Evolutionary conservation across 2,888 invertebrate genomes (phyloP).

Genomic region (Leucania comma): DNA sequence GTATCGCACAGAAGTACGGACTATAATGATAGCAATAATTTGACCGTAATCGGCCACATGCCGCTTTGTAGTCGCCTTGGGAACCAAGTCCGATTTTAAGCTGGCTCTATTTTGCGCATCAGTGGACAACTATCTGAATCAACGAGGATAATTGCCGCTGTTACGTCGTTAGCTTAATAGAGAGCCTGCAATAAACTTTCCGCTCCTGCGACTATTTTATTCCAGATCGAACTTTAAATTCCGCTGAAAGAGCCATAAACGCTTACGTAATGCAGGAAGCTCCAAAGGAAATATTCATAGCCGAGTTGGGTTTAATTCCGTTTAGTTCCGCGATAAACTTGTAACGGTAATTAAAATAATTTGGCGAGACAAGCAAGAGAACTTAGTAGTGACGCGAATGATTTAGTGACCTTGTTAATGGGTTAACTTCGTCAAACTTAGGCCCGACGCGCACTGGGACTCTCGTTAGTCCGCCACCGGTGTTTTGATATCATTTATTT

Average conservation of each 20-base stretch:
- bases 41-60: conserved; percentile 87
- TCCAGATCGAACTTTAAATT: conserved; percentile 55
- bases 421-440: conserved; percentile 85
- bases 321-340: conserved; percentile 70
- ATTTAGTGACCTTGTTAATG: conserved; percentile 87
- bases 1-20: conserved; percentile 77
- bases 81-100: conserved; percentile 86
- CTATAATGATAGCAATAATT: conserved; percentile 89
- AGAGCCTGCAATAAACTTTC: conserved; percentile 68
- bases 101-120: conserved; percentile 86
- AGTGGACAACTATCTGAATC: conserved; percentile 86
- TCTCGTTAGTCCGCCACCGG: conserved; percentile 71
- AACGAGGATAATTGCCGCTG: conserved; percentile 82
- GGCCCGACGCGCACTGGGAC: conserved; percentile 70
- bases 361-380: conserved; percentile 77
- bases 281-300: conserved; percentile 59
- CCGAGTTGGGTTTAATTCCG: conserved; percentile 58
- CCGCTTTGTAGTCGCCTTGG: conserved; percentile 88
- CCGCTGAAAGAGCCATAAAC: conserved; percentile 39
- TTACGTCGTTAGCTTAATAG: conserved; percentile 77
- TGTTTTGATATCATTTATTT: conserved; percentile 69
- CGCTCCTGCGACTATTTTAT: conserved; percentile 54
- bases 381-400: conserved; percentile 82
- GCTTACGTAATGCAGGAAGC: conserved; percentile 39
- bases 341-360: conserved; percentile 83